Conservation (phyloP, 2,888 invertebrate species). For the Cephus runcator region DNA sequence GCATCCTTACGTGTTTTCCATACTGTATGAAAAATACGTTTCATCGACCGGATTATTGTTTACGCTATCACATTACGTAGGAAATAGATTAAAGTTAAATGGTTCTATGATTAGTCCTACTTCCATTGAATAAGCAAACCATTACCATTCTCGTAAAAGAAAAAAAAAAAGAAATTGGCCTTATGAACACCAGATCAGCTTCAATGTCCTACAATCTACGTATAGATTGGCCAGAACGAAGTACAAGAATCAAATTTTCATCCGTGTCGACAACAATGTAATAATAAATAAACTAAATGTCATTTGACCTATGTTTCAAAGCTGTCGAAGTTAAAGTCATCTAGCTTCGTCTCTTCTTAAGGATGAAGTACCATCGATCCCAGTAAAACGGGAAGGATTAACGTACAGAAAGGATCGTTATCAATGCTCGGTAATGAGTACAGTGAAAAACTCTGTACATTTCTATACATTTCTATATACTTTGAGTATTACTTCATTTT, state of each 20-base stretch:
- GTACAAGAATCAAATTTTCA: conserved; percentile 6
- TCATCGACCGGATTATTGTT: conserved; percentile 27
- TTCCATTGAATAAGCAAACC: not conserved
- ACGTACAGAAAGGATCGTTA: not conserved
- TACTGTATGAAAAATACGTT: not conserved
- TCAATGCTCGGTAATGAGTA: not conserved
- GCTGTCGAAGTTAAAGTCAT: not conserved
- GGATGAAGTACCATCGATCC: not conserved
- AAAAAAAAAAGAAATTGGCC: not conserved
- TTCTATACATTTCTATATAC: not conserved
- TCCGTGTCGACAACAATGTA: conserved; percentile 22
- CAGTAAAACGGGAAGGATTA: not conserved
- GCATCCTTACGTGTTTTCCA: not conserved
- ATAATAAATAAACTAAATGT: conserved; percentile 35
- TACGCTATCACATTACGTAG: conserved; percentile 37
- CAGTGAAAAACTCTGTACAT: conserved; percentile 6
- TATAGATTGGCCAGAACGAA: not conserved
- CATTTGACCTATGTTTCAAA: conserved; percentile 15
- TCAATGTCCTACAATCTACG: not conserved
- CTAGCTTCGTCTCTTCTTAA: not conserved
- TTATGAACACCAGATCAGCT: not conserved
- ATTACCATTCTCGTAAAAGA: not conserved
- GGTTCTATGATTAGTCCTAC: not conserved
- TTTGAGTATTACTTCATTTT: not conserved
- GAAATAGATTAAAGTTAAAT: not conserved